Evolutionary conservation across 2,113 vertebrate genomes (phyloP).

Genomic region (Atlantisia rogersi): DNA sequence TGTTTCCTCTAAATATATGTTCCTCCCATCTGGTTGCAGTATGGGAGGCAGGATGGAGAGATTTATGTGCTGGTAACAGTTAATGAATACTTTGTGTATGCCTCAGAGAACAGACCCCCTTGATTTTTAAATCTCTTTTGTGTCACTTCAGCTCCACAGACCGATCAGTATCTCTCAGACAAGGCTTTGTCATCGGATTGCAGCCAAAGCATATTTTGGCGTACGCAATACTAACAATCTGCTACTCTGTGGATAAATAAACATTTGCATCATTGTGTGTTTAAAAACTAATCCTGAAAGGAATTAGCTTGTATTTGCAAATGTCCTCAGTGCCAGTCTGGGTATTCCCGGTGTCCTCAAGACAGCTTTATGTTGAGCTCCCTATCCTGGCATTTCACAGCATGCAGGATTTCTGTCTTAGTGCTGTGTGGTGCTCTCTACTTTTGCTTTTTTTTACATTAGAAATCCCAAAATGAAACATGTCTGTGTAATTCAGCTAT

Average conservation of each 20-base stretch:
- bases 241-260: slow-evolving; percentile 24
- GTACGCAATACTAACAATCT: slow-evolving; percentile 15
- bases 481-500: neutral
- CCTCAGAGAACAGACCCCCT: neutral
- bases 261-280: slow-evolving; percentile 41
- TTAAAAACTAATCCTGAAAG: slow-evolving; percentile 63
- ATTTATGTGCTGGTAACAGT: neutral
- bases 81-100: slow-evolving; percentile 2
- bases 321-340: neutral
- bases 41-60: neutral
- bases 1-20: neutral
- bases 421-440: neutral
- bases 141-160: slow-evolving; percentile 42
- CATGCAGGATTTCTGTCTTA: neutral
- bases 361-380: neutral
- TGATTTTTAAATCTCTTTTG: slow-evolving; percentile 45
- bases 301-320: slow-evolving; percentile 37
- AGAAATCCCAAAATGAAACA: neutral
- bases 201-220: slow-evolving; percentile 39
- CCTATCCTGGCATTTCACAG: neutral
- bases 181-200: slow-evolving; percentile 39
- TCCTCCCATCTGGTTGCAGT: neutral
- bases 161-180: slow-evolving; percentile 56
- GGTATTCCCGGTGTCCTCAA: neutral
- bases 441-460: neutral